Evolutionary conservation across 1,140 invertebrate genomes (phyloP).

Genomic region (Drosophila azteca): DNA sequence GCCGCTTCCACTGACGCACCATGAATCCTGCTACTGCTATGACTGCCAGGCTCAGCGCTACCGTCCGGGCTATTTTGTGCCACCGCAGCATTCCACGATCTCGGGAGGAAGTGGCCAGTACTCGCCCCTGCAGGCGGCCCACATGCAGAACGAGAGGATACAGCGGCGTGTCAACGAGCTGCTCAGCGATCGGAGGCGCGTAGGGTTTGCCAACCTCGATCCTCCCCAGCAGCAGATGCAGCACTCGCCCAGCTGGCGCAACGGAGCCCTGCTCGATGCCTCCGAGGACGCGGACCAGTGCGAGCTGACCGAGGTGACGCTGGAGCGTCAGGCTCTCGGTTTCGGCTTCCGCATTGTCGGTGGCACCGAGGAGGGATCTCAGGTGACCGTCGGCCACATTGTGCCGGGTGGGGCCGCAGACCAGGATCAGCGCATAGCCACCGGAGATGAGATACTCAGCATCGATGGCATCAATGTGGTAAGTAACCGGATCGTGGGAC

Average conservation of each 20-base stretch:
- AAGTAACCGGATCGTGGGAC: background rate
- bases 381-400: constrained; percentile 97
- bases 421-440: constrained; percentile 91
- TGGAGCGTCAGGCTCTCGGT: constrained; percentile 92
- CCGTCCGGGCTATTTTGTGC: constrained; percentile 63
- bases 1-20: constrained; percentile 63
- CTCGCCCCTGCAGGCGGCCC: constrained; percentile 74
- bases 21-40: constrained; percentile 81
- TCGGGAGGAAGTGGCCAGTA: constrained; percentile 44
- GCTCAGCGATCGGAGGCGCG: constrained; percentile 72
- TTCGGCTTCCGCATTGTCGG: constrained; percentile 99
- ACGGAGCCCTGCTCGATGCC: constrained; percentile 72
- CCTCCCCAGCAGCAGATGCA: constrained; percentile 48
- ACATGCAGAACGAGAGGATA: constrained; percentile 79
- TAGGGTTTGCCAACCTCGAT: constrained; percentile 78
- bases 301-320: constrained; percentile 90
- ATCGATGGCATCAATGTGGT: constrained; percentile 92
- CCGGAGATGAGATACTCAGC: constrained; percentile 95
- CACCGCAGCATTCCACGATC: constrained; percentile 36
- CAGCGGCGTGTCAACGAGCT: constrained; percentile 80
- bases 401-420: constrained; percentile 96
- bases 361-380: constrained; percentile 98
- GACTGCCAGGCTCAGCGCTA: constrained; percentile 80
- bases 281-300: constrained; percentile 85
- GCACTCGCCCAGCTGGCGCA: constrained; percentile 67